These are phyloP conservation scores for Sandelia bainsii DNA, from an alignment of 2,797 vertebrate genomes.

Conservation along the genomic window DNA sequence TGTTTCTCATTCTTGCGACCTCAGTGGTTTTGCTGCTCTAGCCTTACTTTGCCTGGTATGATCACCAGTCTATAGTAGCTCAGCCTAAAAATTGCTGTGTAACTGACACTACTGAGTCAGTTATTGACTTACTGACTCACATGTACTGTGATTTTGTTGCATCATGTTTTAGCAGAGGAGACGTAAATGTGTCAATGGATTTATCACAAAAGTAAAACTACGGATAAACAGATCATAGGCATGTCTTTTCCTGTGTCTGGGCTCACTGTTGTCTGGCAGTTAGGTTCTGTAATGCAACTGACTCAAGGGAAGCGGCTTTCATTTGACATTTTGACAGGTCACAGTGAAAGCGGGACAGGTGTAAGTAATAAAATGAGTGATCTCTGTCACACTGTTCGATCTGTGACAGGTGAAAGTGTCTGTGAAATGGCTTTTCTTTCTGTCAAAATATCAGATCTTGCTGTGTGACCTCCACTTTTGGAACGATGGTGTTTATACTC, in stretches of 20 bases:
- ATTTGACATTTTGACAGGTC: neutral
- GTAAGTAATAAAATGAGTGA: no score
- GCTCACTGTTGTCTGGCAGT: neutral
- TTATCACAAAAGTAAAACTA: neutral
- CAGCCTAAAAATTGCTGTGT: no score
- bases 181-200: neutral
- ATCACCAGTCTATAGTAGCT: no score
- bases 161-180: neutral
- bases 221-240: neutral
- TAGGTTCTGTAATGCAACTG: neutral
- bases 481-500: no score
- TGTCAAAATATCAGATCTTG: no score
- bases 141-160: neutral
- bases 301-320: neutral
- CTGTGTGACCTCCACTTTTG: no score
- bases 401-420: no score
- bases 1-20: no score
- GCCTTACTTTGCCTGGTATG: no score
- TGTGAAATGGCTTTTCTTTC: no score
- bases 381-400: no score
- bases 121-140: neutral
- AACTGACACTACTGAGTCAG: neutral
- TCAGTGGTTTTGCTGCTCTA: neutral
- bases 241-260: neutral
- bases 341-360: no score